A percentile compares a stretch with the other conserved stretches of the same genome.
These are phyloP conservation scores for Lucinisca nassula DNA, from an alignment of 2,888 invertebrate genomes.

Conservation along the genomic window DNA sequence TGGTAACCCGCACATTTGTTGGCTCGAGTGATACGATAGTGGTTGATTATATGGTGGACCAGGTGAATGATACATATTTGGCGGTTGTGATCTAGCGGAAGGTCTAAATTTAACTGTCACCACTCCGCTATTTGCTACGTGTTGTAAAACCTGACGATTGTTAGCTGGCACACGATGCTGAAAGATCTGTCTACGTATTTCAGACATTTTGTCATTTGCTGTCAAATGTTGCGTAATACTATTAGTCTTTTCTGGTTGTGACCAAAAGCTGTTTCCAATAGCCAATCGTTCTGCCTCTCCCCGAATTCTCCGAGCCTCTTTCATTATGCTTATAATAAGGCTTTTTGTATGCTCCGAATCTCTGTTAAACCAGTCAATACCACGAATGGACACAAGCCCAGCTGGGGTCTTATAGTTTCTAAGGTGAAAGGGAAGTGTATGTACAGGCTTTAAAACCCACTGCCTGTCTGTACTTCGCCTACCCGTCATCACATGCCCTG, in stretches of 20 bases:
- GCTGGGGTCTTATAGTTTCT: constrained; percentile 48
- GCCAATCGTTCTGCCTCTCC: not conserved
- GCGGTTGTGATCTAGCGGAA: not conserved
- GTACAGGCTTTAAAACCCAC: constrained; percentile 62
- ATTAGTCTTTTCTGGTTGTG: not conserved
- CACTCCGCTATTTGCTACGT: not conserved
- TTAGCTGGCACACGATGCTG: not conserved
- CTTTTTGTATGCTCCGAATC: constrained; percentile 16
- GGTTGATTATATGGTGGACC: not conserved
- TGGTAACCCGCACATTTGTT: not conserved
- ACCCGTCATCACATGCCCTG: not conserved
- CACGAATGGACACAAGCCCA: constrained; percentile 48
- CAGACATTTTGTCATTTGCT: not conserved
- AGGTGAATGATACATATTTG: not conserved
- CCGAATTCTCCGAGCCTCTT: constrained; percentile 37
- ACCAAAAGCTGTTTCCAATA: not conserved
- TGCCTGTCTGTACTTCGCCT: not conserved
- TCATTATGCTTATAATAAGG: constrained; percentile 19
- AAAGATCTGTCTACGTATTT: no score
- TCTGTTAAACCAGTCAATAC: constrained; percentile 66
- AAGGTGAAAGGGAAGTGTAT: constrained; percentile 34
- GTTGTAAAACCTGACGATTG: not conserved
- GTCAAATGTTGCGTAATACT: not conserved
- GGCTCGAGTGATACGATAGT: not conserved
- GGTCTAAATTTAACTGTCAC: not conserved